Base-by-base conservation (phyloP, 2,113 vertebrate genomes). In the Rhadina sibilatrix region DNA sequence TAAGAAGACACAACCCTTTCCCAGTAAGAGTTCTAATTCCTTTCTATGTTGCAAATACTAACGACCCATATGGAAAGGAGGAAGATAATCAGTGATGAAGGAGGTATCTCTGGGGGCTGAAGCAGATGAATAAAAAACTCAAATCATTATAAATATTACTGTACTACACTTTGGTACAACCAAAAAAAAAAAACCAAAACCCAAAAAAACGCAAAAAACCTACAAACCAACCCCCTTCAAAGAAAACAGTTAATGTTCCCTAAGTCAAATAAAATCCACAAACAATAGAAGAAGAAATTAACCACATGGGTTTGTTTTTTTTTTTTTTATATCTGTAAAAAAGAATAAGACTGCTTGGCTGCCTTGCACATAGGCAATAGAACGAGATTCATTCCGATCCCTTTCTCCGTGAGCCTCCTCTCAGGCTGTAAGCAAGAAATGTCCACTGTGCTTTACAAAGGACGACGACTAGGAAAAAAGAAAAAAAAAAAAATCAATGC, bases 381-480 rank as follows among this genome's bases (percentile, higher is more conserved):
- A 93, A 97, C 74, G 25, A 72, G 89, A 92, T 92, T 97, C 85
- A 90, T 88, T 97, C 92, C 61, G 42, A 87, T 96, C 90, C 79
- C 96, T 96, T 93, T 95, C 89, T 74, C 47, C 10, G 9, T 46
- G 80, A 54, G 89, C 91, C 95, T 90, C 4, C 15, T 83, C 96
- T 94, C 96, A n/a, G 96, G 97, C 97, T 94, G 52, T 61, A 79
- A 89, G 93, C 93, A 87, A 90, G 92, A 96, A 96, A 96, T 93
- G 96, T 98, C 97, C 97, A 95, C 98, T 98, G 98, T 98, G 98
- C 98, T 98, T 98, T 98, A 97, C 93, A 97, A 98, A 97, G 98
- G 96, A 98, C 92, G 71, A 97, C 90, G 12, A 97, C 81, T 97
- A 97, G 94, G 95, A 86, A 86, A 97, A 97, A 96, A 30, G 19